Evolutionary conservation across 2,888 invertebrate genomes (phyloP).

Genomic region (Ischnus inquisitorius): DNA sequence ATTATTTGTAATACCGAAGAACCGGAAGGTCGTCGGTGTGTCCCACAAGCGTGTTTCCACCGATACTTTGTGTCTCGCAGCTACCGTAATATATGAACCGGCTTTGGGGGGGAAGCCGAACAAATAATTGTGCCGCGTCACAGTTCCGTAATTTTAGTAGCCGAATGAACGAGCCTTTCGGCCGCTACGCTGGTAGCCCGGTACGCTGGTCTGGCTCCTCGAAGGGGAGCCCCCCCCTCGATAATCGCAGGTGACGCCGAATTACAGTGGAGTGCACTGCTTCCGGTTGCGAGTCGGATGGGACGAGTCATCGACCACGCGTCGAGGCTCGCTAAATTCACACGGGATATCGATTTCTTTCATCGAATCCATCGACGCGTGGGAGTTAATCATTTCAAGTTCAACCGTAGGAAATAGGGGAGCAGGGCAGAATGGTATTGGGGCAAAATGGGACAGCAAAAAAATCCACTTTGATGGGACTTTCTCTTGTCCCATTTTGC

Average conservation of each 20-base stretch:
- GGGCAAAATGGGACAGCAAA: too few species aligned
- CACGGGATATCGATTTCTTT: background rate
- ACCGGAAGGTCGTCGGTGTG: conserved; percentile 54
- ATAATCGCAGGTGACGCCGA: conserved; percentile 66
- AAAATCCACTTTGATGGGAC: too few species aligned
- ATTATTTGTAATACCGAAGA: conserved; percentile 36
- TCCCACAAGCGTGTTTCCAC: conserved; percentile 30
- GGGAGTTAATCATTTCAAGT: background rate
- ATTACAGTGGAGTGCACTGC: conserved; percentile 60
- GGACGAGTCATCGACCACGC: conserved; percentile 41
- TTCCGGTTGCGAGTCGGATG: conserved; percentile 61
- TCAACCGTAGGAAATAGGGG: background rate
- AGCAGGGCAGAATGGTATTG: too few species aligned
- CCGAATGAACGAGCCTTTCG: conserved; percentile 28
- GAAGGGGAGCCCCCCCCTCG: conserved; percentile 11
- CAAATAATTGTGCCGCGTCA: conserved; percentile 64
- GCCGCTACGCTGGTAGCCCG: conserved; percentile 17
- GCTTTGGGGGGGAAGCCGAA: conserved; percentile 61
- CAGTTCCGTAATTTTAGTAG: conserved; percentile 68
- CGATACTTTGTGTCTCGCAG: conserved; percentile 1
- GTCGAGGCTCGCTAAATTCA: background rate
- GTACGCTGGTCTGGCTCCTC: conserved; percentile 43
- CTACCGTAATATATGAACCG: background rate
- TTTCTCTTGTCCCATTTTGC: too few species aligned
- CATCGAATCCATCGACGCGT: background rate